A percentile compares a stretch with the other conserved stretches of the same genome.
Evolutionary conservation across 2,888 invertebrate genomes (phyloP).

Genomic region (Leptopilina drosophilae): DNA sequence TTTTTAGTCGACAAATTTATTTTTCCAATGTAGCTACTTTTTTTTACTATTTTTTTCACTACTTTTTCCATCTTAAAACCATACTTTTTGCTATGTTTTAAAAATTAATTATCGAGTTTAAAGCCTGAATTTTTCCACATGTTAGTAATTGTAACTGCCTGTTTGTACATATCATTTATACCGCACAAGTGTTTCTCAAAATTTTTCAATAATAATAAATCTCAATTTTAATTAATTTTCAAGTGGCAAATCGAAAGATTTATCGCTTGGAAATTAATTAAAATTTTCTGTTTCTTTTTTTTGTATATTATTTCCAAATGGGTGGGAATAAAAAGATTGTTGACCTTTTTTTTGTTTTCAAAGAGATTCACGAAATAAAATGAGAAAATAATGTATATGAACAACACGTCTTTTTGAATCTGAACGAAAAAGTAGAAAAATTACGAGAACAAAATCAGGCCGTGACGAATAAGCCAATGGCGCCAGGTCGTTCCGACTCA

Average conservation of each 20-base stretch:
- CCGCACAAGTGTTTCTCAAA: too few relatives aligned
- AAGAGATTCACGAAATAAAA: constrained; percentile 1
- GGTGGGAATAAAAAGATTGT: background rate
- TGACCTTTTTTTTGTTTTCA: background rate
- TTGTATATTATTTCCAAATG: background rate
- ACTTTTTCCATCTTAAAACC: too few relatives aligned
- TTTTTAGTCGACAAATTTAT: too few relatives aligned
- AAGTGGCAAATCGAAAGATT: background rate
- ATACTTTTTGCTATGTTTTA: too few relatives aligned
- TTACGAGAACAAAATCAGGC: constrained; percentile 63
- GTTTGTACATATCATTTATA: too few relatives aligned
- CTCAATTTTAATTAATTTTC: background rate
- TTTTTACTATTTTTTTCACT: too few relatives aligned
- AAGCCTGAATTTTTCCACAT: too few relatives aligned
- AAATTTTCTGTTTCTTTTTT: background rate
- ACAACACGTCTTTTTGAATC: constrained; percentile 20
- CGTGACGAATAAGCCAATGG: constrained; percentile 69
- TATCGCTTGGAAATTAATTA: too few relatives aligned
- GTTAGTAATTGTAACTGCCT: too few relatives aligned
- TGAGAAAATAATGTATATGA: constrained; percentile 20
- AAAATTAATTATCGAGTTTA: too few relatives aligned
- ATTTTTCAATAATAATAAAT: too few relatives aligned
- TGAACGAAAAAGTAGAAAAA: constrained; percentile 44
- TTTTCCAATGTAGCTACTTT: too few relatives aligned
- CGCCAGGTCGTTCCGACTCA: constrained; percentile 72